Evolutionary conservation across 1,140 invertebrate genomes (phyloP), one percentile per base, ranked within the genome.

Genomic region (Sycophaga agraensis): DNA sequence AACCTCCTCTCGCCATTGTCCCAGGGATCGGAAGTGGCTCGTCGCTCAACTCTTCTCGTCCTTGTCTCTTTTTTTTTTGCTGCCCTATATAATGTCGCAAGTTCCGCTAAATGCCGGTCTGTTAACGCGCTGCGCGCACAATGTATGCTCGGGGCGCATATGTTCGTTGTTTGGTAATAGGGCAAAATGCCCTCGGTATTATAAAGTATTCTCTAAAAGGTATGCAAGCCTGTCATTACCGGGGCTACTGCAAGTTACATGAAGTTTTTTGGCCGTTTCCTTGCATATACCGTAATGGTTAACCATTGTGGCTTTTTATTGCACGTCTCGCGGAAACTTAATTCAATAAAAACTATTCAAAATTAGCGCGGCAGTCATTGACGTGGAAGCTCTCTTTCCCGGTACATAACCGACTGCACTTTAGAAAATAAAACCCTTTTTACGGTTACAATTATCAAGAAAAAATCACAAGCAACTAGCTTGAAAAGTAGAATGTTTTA

Each of bases 21-120:
- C 0, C 2, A 6, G 28, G 17, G 21, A 49, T 62, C 59, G 59
- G 59, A 62, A 62, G 59, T 55, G 51, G 59, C 50, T 55, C 49
- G 46, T 60, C 59, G 28, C 54, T 60, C 49, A 54, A 60, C 59
- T 60, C 59, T 60, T 60, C 48, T 59, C 42, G 4, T 6, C 21
- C 6, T 12, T 34, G n/a, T n/a, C n/a, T n/a, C n/a, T n/a, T n/a
- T n/a, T n/a, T n/a, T n/a, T n/a, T n/a, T n/a, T n/a, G n/a, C n/a
- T n/a, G n/a, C n/a, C 9, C 8, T 6, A 16, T 11, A 31, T 42
- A 40, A 50, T 50, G 57, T 59, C 57, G 57, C 46, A 57, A 45
- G 14, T 22, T 31, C 43, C 54, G 21, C 28, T 57, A 59, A 59
- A 19, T 59, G 35, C n/a, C 45, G 7, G 43, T 42, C 24, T 42